Conservation (phyloP, 2,113 vertebrate species). For the Oryzias javanicus region DNA sequence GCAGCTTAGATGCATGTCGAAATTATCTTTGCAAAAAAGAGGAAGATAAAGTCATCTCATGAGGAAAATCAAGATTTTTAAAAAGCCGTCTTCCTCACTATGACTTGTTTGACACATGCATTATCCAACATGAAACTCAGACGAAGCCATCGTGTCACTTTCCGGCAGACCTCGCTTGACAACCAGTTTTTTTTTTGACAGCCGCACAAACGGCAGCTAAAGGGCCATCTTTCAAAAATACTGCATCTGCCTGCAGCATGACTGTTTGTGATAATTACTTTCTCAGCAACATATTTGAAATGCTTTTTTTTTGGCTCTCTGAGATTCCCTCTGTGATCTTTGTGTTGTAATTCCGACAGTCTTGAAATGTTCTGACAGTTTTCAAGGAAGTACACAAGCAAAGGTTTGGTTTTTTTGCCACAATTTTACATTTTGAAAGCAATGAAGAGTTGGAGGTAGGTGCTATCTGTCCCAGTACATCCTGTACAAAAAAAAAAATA, state of each 20-base stretch:
- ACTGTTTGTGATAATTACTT: slow-evolving; percentile 14
- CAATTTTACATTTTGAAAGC: not conserved
- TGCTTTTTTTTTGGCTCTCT: not conserved
- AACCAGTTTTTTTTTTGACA: slow-evolving; percentile 23
- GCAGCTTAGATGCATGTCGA: no score
- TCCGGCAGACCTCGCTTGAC: slow-evolving; percentile 15
- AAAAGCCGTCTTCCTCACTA: not conserved
- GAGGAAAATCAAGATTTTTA: not conserved
- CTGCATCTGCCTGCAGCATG: not conserved
- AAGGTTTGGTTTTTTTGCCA: not conserved
- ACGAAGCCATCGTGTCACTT: slow-evolving; percentile 7
- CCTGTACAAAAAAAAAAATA: slow-evolving; percentile 51
- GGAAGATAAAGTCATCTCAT: no score
- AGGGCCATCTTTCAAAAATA: not conserved
- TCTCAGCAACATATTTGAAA: not conserved
- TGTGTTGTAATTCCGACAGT: not conserved
- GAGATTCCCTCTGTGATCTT: not conserved
- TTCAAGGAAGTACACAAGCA: not conserved
- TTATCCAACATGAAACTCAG: slow-evolving; percentile 6
- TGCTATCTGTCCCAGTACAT: not conserved
- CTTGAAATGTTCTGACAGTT: not conserved
- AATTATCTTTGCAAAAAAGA: no score
- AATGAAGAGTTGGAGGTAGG: not conserved
- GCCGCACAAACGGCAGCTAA: not conserved
- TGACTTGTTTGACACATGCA: no score